Percentiles rank a stretch among this genome's conserved stretches.
Evolutionary conservation across 2,888 invertebrate genomes (phyloP).

Genomic region (Tipula unca): DNA sequence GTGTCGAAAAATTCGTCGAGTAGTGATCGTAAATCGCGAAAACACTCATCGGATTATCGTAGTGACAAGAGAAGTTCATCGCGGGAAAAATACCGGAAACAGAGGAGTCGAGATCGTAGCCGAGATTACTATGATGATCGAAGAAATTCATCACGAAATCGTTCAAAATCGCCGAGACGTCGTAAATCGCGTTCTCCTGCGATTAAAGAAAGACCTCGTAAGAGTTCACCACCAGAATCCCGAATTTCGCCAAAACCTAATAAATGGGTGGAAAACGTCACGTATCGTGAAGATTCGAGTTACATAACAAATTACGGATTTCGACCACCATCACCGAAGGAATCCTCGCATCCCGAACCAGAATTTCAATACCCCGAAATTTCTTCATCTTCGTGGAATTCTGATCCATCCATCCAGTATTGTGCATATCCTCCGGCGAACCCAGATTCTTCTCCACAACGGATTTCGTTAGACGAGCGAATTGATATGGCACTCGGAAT

Average conservation of each 20-base stretch:
- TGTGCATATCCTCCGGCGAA: neutral
- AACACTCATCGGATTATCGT: neutral
- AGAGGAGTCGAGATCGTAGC: neutral
- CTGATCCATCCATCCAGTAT: neutral
- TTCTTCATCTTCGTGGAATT: constrained; percentile 9
- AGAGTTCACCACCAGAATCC: neutral
- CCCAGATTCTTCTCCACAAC: neutral
- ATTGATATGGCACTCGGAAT: neutral
- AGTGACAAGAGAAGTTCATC: neutral
- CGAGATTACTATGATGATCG: neutral
- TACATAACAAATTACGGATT: neutral
- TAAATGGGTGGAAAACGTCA: neutral
- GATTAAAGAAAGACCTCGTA: neutral
- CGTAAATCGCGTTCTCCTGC: neutral
- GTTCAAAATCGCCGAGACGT: neutral
- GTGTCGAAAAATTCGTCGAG: neutral
- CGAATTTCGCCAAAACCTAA: neutral
- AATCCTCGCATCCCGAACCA: neutral
- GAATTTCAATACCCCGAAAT: neutral
- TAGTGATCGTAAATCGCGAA: neutral
- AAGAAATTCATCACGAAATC: neutral
- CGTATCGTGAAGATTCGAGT: neutral
- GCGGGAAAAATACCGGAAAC: neutral
- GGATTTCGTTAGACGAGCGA: neutral
- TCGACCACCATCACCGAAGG: neutral